Percentiles rank a stretch among this genome's conserved stretches.
Conservation (phyloP, 2,797 vertebrate species). For the Sebastes reedi region DNA sequence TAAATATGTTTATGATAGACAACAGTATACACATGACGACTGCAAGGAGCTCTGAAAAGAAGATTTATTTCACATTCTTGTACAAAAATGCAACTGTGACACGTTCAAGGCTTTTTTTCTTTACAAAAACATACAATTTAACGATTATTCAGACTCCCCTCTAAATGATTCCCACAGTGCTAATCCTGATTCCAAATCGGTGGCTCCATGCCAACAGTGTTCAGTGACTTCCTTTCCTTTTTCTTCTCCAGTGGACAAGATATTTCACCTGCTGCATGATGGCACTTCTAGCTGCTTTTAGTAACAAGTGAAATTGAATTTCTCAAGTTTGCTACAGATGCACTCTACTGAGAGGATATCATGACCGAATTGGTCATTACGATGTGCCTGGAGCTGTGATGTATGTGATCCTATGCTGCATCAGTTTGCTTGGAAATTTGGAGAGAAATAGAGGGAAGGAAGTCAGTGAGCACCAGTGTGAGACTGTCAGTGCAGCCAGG, state of each 20-base stretch:
- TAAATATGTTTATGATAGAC: not conserved
- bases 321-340: not conserved
- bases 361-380: not conserved
- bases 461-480: constrained; percentile 12
- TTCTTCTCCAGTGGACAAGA: not conserved
- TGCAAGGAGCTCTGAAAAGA: constrained; percentile 60
- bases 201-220: not conserved
- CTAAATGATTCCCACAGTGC: constrained; percentile 4
- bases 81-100: constrained; percentile 70
- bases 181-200: constrained; percentile 1
- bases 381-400: not conserved
- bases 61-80: constrained; percentile 73
- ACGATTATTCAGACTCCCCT: not conserved
- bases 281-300: not conserved
- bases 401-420: not conserved
- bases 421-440: not conserved
- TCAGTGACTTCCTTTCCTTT: constrained; percentile 20
- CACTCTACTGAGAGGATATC: not conserved
- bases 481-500: constrained; percentile 19
- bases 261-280: not conserved
- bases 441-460: not conserved
- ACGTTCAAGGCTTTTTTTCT: constrained; percentile 46
- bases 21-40: not conserved
- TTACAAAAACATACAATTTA: constrained; percentile 49
- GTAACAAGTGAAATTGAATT: not conserved